These are phyloP conservation scores for Acanthosoma haemorrhoidale DNA, from an alignment of 2,888 invertebrate genomes.

Conservation along the genomic window DNA sequence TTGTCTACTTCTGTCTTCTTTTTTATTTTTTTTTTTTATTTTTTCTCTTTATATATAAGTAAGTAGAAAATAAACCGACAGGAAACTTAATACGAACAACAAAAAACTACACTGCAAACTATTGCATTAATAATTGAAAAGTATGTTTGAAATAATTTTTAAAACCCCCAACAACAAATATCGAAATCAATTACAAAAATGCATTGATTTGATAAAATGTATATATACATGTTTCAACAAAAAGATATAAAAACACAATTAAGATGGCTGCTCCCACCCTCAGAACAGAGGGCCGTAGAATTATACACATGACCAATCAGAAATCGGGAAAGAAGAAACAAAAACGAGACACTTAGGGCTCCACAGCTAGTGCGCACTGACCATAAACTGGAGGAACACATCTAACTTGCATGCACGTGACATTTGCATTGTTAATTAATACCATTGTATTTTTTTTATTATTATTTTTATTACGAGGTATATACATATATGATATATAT, in stretches of 20 bases:
- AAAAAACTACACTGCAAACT: slow-evolving; percentile 20
- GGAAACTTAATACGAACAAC: slow-evolving; percentile 6
- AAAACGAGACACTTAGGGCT: background rate
- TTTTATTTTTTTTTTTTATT: slow-evolving; percentile 10
- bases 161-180: background rate
- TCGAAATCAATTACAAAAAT: background rate
- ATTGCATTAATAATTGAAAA: background rate
- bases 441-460: slow-evolving; percentile 20
- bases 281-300: background rate
- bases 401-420: slow-evolving; percentile 16
- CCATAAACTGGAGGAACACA: background rate
- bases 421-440: slow-evolving; percentile 18
- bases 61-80: slow-evolving; percentile 28
- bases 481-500: slow-evolving; percentile 19
- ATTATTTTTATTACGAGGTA: slow-evolving; percentile 23
- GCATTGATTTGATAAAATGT: background rate
- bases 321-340: slow-evolving; percentile 15
- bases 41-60: slow-evolving; percentile 6
- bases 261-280: slow-evolving; percentile 24
- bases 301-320: slow-evolving; percentile 7
- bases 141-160: background rate
- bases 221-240: background rate
- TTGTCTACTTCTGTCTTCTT: slow-evolving; percentile 17
- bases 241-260: background rate
- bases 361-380: background rate